Evolutionary conservation across 2,113 vertebrate species (phyloP), one percentile per base, ranked within the genome.

Genomic region (Mastomys natalensis): DNA sequence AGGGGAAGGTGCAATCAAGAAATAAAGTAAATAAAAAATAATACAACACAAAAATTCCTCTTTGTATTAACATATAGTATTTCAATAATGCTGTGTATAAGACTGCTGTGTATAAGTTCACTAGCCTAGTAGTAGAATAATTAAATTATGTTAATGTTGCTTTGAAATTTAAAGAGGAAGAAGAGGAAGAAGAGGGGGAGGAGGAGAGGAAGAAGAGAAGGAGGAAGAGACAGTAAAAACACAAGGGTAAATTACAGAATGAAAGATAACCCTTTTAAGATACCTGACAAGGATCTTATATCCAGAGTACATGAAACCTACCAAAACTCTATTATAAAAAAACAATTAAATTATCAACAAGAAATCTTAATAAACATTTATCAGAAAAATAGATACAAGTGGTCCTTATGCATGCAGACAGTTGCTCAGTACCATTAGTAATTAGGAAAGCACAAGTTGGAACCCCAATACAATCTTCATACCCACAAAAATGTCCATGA

Each of bases 341-440:
- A 70, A 87, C 24, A 88, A 55, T 53, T 55, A 85, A 94, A 92
- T 88, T 62, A 94, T 62, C 37, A 86, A 4, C 43, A 91, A 93
- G 66, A 66, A 91, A 93, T 66, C 55, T 85, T 72, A 96, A 89
- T 78, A 88, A 89, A 91, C 6, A 82, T 85, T 93, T 43, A n/a
- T 93, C 91, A 43, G 66, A 89, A 89, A n/a, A 89, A 86, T 86
- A 40, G 34, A 53, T 40, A 81, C 91, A 76, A 86, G 89, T 55
- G 29, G 7, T 21, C 43, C n/a, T 55, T 68, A 80, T 15, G 17
- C 40, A 76, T 40, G 64, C 26, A 55, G 73, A 91, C 37, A 91
- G 19, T 93, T 81, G 66, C 13, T 60, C 12, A 16, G 22, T 22
- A 53, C 48, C 76, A 34, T 40, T 58, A 78, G 48, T 82, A 7